Percentiles rank a stretch among this genome's conserved stretches.
phyloP scores from a whole-genome alignment of 2,797 vertebrate genomes.

The Esox lucius region DNA sequence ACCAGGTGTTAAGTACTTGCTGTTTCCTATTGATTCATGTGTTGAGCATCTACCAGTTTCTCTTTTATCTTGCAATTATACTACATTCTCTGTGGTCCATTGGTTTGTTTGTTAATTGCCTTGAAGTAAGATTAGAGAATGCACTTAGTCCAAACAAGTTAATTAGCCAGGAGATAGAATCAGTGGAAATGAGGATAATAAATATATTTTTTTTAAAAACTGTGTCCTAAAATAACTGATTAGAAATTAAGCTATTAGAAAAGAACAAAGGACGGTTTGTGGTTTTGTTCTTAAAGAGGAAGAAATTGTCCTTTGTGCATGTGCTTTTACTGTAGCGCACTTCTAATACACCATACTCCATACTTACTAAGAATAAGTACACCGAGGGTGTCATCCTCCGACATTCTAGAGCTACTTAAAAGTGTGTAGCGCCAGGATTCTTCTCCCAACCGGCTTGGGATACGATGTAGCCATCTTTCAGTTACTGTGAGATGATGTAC shows the following conservation, averaged over 20 bases:
- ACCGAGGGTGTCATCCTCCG: not conserved
- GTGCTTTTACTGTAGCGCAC: not conserved
- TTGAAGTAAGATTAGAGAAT: slow-evolving; percentile 31
- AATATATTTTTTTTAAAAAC: slow-evolving; percentile 58
- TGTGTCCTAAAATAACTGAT: slow-evolving; percentile 67
- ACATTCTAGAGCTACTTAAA: no score
- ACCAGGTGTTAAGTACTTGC: no score
- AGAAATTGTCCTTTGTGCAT: not conserved
- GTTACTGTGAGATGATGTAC: no score
- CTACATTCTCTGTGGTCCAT: slow-evolving; percentile 16
- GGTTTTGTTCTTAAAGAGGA: slow-evolving; percentile 50
- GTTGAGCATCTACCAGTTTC: not conserved
- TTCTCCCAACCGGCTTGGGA: no score
- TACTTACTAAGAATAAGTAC: not conserved
- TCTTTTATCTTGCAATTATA: not conserved
- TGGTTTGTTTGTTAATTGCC: slow-evolving; percentile 40
- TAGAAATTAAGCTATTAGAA: slow-evolving; percentile 68
- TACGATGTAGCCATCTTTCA: no score
- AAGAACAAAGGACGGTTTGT: slow-evolving; percentile 52
- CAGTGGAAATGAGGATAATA: slow-evolving; percentile 57
- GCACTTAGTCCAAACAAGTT: slow-evolving; percentile 67
- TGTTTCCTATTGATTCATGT: not conserved
- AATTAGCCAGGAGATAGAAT: slow-evolving; percentile 65
- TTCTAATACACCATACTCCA: not conserved
- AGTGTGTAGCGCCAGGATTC: no score